These are phyloP conservation scores for Rhinoptilus africanus DNA, from an alignment of 2,113 vertebrate genomes.

Conservation along the genomic window DNA sequence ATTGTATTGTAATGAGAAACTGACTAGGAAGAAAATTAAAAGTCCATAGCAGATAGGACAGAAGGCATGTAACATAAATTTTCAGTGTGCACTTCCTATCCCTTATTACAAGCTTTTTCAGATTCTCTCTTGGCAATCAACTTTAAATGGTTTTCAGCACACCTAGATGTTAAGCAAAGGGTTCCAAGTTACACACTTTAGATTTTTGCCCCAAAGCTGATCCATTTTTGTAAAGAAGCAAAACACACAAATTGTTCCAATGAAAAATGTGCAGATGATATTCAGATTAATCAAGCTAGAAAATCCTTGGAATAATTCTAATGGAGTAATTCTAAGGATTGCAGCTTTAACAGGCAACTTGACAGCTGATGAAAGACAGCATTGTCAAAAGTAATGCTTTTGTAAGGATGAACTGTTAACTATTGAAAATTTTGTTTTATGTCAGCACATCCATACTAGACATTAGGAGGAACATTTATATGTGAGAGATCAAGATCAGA, in stretches of 20 bases:
- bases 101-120: background rate
- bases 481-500: background rate
- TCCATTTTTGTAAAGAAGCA: background rate
- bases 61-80: background rate
- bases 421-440: background rate
- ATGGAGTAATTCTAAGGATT: background rate
- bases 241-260: background rate
- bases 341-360: background rate
- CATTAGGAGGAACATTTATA: background rate
- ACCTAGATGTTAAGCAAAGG: background rate
- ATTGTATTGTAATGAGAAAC: background rate
- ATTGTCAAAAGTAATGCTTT: background rate
- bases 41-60: background rate
- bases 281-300: background rate
- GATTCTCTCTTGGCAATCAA: background rate
- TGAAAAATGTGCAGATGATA: background rate
- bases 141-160: background rate
- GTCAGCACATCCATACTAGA: background rate
- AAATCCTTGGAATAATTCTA: background rate
- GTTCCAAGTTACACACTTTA: background rate
- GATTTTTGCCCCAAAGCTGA: background rate
- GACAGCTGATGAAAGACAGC: background rate
- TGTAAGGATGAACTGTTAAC: background rate
- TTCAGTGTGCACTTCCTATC: background rate
- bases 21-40: background rate